phyloP scores from a whole-genome alignment of 1,140 invertebrate genomes.

The Drosophila burlai region DNA sequence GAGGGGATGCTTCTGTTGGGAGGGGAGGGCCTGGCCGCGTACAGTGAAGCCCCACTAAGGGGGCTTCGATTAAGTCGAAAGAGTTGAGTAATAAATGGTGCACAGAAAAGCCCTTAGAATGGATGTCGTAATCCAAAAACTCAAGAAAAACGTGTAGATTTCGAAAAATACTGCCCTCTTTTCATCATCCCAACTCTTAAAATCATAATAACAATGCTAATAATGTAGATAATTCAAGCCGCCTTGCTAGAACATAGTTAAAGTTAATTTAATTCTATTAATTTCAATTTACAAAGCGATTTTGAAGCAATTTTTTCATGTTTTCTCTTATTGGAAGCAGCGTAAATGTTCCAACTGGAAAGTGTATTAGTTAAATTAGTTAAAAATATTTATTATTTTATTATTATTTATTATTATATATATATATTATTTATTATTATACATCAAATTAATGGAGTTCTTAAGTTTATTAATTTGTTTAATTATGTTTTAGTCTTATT shows the following conservation, averaged over 20 bases:
- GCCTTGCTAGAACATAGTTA: background rate
- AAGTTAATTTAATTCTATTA: background rate
- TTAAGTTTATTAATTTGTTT: too few relatives aligned
- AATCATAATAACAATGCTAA: background rate
- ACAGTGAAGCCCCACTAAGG: conserved; percentile 1
- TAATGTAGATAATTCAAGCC: background rate
- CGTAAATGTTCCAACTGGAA: too few relatives aligned
- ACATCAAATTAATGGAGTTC: too few relatives aligned
- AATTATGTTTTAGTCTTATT: too few relatives aligned
- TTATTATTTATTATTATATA: too few relatives aligned
- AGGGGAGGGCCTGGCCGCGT: conserved; percentile 5
- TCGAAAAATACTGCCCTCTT: background rate
- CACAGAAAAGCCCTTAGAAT: background rate
- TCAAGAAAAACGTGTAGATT: background rate
- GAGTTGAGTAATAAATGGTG: too few relatives aligned
- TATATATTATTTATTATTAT: too few relatives aligned
- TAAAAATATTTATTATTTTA: too few relatives aligned
- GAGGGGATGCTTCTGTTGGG: background rate
- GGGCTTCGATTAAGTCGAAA: background rate
- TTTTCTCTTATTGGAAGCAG: background rate
- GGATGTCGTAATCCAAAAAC: conserved; percentile 8
- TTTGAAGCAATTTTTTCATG: background rate
- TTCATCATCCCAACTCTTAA: background rate
- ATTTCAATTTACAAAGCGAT: background rate
- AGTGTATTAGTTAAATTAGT: too few relatives aligned